Conservation (phyloP, 2,113 vertebrate genomes). For the Psittacus erithacus region DNA sequence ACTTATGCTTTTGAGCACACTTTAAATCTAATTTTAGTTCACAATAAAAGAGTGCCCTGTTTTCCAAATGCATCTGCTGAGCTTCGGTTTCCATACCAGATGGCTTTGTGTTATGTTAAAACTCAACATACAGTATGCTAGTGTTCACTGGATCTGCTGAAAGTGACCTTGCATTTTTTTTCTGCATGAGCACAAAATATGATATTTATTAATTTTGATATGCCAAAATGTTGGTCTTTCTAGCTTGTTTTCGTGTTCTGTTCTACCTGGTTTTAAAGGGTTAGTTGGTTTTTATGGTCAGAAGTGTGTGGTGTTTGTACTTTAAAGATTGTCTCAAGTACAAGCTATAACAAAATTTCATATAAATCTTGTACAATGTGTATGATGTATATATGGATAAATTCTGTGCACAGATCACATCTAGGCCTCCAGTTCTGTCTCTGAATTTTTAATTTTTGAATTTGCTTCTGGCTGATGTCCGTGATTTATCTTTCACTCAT, state of each 20-base stretch:
- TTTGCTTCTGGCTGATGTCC: not conserved
- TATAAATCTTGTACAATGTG: not conserved
- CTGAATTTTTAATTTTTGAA: not conserved
- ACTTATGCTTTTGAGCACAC: slow-evolving; percentile 61
- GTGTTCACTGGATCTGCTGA: slow-evolving; percentile 2
- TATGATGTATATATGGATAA: not conserved
- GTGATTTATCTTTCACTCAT: not conserved
- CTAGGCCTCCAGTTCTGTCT: not conserved
- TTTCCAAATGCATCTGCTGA: slow-evolving; percentile 61
- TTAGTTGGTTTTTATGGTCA: not conserved
- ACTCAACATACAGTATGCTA: slow-evolving; percentile 10
- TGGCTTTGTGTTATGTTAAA: slow-evolving; percentile 63
- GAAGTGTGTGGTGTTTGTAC: not conserved
- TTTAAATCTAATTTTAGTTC: slow-evolving; percentile 69
- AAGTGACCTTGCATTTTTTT: slow-evolving; percentile 47
- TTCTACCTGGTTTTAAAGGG: not conserved
- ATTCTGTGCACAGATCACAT: not conserved
- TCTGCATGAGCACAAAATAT: not conserved
- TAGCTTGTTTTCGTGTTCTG: not conserved
- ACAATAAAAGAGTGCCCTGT: slow-evolving; percentile 58
- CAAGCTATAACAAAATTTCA: not conserved
- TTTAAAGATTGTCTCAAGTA: not conserved
- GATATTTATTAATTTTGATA: slow-evolving; percentile 17
- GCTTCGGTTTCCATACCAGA: slow-evolving; percentile 30
- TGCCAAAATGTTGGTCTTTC: not conserved